Conservation (phyloP, 2,888 invertebrate genomes). For the Melitaea athalia region DNA sequence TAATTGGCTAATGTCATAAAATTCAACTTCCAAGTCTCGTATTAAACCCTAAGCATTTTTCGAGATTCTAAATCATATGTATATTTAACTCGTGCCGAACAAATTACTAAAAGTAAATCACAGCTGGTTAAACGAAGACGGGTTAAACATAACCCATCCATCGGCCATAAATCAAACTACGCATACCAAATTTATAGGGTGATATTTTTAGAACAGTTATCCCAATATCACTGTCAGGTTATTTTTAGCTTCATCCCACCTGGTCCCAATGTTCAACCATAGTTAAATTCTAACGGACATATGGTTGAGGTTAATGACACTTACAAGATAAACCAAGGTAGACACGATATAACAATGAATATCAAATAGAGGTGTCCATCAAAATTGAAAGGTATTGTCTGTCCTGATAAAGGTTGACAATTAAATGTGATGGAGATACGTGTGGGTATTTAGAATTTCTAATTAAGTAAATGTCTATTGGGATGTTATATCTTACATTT, state of each 20-base stretch:
- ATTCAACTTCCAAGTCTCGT: too few relatives aligned
- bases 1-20: too few relatives aligned
- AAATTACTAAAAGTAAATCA: not conserved
- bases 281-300: conserved; percentile 31
- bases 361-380: not conserved
- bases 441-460: too few relatives aligned
- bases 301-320: conserved; percentile 20
- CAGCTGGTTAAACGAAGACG: not conserved
- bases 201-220: conserved; percentile 20
- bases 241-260: conserved; percentile 12
- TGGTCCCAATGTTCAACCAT: conserved; percentile 35
- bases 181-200: conserved; percentile 11
- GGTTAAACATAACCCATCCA: conserved; percentile 3
- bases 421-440: too few relatives aligned
- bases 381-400: not conserved
- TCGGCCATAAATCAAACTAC: conserved; percentile 3
- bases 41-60: not conserved
- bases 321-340: not conserved
- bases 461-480: too few relatives aligned
- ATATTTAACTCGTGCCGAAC: not conserved
- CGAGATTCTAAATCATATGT: not conserved
- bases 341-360: not conserved
- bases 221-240: conserved; percentile 2
- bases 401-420: too few relatives aligned
- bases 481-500: too few relatives aligned